Evolutionary conservation across 2,888 invertebrate species (phyloP).

Genomic region (Octonoba sinensis): DNA sequence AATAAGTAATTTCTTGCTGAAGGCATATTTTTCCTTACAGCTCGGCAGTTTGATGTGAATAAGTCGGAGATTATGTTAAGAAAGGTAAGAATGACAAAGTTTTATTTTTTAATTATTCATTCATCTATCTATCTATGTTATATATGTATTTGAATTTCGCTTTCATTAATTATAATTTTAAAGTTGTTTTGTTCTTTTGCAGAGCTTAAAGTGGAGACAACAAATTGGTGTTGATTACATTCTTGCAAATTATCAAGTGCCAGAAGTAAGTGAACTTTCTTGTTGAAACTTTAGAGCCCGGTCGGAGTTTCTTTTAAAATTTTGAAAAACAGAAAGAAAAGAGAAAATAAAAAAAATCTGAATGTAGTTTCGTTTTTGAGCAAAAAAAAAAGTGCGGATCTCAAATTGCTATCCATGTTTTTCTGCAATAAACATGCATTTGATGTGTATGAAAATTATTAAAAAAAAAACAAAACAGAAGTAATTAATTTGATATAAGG

Average conservation of each 20-base stretch:
- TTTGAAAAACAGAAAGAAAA: too few species aligned
- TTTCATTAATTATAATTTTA: background rate
- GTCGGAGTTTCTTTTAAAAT: too few species aligned
- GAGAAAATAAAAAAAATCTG: too few species aligned
- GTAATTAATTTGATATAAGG: too few species aligned
- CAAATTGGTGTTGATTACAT: slow-evolving; percentile 10
- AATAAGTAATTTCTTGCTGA: background rate
- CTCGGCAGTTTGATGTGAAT: slow-evolving; percentile 11
- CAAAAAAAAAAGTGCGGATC: too few species aligned
- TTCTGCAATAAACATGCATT: too few species aligned
- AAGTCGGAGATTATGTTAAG: slow-evolving; percentile 4
- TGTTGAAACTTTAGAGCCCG: too few species aligned
- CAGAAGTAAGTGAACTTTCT: background rate
- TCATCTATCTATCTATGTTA: background rate
- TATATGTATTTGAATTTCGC: background rate
- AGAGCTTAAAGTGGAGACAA: slow-evolving; percentile 17
- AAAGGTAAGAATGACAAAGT: slow-evolving; percentile 3
- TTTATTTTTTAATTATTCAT: background rate
- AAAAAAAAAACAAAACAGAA: too few species aligned
- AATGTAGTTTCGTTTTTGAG: too few species aligned
- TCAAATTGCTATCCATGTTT: too few species aligned
- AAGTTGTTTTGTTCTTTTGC: background rate
- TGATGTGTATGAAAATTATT: too few species aligned
- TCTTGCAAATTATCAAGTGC: slow-evolving; percentile 4
- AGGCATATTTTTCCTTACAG: background rate